Conservation (phyloP, 1,140 invertebrate genomes). For the Aphelenchoides besseyi region DNA sequence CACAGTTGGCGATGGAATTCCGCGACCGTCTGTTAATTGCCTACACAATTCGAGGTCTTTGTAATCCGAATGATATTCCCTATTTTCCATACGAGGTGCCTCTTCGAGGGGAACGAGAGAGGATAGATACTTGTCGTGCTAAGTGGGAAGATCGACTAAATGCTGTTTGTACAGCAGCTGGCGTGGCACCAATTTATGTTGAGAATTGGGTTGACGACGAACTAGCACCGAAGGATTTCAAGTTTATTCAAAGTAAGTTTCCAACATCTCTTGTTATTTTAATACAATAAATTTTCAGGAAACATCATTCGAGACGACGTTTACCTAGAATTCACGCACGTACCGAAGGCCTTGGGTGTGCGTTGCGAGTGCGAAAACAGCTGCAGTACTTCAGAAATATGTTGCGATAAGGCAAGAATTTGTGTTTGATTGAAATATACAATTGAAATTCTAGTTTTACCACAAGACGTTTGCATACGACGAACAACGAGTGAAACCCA, state of each 20-base stretch:
- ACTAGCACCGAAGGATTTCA: slow-evolving; percentile 32
- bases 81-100: no score
- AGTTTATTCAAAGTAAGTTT: slow-evolving; percentile 33
- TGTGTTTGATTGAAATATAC: no score
- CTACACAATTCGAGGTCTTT: no score
- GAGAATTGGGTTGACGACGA: slow-evolving; percentile 49
- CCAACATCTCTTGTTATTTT: background rate
- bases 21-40: no score
- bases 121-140: no score
- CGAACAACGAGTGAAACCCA: background rate
- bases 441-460: slow-evolving; percentile 36
- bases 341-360: background rate
- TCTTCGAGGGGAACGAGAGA: no score
- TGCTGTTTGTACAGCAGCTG: background rate
- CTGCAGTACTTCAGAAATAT: no score
- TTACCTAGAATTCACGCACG: slow-evolving; percentile 19
- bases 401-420: background rate
- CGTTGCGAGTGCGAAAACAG: background rate
- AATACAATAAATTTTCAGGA: slow-evolving; percentile 16
- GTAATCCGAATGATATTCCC: no score
- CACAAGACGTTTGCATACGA: slow-evolving; percentile 30
- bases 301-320: background rate
- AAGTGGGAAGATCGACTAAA: slow-evolving; percentile 44
- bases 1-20: no score
- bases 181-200: slow-evolving; percentile 43